Evolutionary conservation across 2,797 vertebrate genomes (phyloP), one percentile per base, ranked within the genome.

Genomic region (Triplophysa yarkandensis): DNA sequence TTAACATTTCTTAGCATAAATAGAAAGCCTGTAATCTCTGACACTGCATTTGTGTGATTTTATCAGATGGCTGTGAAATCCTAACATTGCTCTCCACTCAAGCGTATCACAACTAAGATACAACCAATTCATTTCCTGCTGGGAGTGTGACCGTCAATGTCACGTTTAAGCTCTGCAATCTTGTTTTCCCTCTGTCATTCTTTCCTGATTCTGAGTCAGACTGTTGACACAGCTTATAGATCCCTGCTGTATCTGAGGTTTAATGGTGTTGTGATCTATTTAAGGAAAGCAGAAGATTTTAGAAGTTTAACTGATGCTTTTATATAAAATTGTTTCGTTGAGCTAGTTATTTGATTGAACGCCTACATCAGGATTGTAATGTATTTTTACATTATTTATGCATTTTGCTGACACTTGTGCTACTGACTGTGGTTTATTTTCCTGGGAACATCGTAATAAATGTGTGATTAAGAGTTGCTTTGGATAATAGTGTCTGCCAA

Each of bases 191-290:
- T 27, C 52, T 21, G 23, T 55, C 52, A 55, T 55, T 55, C 48
- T 52, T 32, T 36, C 6, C 50, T 34, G 27, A 32, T 19, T 34
- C 19, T 10, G 62, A 58, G 23, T 57, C 62, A 74, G 13, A 46
- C 39, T 57, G 36, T 74, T 74, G 62, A 74, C 27, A 55, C 71
- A 46, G 19, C 17, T 60, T 72, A 63, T 30, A 63, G n/a, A 54
- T 72, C 14, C 61, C 46, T 43, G 27, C 70, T 48, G 34, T 61
- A 32, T 54, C 58, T 34, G 32, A 1, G 16, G 34, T 74, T 55
- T 36, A 57, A 74, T 50, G 58, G 25, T 66, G 16, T 25, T 34
- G 10, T 48, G 27, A 62, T 74, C 70, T 63, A 71, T 71, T 71
- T 58, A 5, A 55, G 50, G 52, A 64, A 55, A 21, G n/a, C 19